Evolutionary conservation across 2,888 invertebrate species (phyloP).

Genomic region (Poecilobothrus nobilitatus): DNA sequence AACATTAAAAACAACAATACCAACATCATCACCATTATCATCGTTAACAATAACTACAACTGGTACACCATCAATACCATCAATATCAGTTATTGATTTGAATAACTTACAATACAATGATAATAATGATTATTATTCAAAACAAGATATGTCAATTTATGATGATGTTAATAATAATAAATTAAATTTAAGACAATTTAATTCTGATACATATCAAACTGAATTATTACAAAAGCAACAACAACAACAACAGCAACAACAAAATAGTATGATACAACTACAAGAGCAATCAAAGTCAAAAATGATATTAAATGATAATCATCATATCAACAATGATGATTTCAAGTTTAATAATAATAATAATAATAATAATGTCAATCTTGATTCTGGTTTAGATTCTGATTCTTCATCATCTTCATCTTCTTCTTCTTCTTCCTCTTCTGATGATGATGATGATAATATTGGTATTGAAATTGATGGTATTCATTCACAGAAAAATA

Average conservation of each 20-base stretch:
- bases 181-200: constrained; percentile 38
- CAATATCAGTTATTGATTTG: constrained; percentile 1
- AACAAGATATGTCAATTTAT: constrained; percentile 41
- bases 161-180: constrained; percentile 43
- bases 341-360: constrained; percentile 5
- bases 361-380: background rate
- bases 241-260: constrained; percentile 17
- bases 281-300: constrained; percentile 24
- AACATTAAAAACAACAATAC: constrained; percentile 16
- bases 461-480: background rate
- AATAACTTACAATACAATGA: constrained; percentile 22
- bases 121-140: constrained; percentile 33
- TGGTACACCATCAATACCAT: constrained; percentile 14
- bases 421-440: background rate
- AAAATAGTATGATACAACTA: constrained; percentile 19
- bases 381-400: background rate
- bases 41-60: constrained; percentile 12
- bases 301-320: constrained; percentile 13
- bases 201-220: constrained; percentile 36
- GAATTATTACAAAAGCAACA: constrained; percentile 20
- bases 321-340: constrained; percentile 19
- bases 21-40: constrained; percentile 13
- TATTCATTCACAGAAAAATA: background rate
- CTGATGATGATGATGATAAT: background rate
- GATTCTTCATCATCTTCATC: background rate